A percentile compares a stretch with the other conserved stretches of the same genome.
These are phyloP conservation scores for Latrodectus hesperus DNA, from an alignment of 2,888 invertebrate species.

Conservation along the genomic window DNA sequence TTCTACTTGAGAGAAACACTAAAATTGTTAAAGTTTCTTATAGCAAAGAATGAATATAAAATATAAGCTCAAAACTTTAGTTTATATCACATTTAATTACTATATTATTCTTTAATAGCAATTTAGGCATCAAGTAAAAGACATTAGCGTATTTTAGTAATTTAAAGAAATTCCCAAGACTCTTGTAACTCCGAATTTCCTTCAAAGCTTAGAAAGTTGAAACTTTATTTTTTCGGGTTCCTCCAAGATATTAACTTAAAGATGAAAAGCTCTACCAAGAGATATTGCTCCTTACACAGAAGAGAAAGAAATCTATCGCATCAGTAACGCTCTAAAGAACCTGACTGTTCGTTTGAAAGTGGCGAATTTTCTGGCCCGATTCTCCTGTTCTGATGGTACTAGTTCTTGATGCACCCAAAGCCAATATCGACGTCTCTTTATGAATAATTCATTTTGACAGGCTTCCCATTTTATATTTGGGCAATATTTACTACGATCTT, in stretches of 20 bases:
- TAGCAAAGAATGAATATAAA: no score
- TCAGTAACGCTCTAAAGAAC: not conserved
- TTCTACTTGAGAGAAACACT: no score
- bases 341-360: conserved; percentile 13
- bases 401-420: conserved; percentile 23
- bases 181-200: not conserved
- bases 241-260: not conserved
- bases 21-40: no score
- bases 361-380: conserved; percentile 32
- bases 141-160: not conserved
- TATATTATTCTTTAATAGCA: no score
- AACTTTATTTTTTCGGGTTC: not conserved
- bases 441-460: conserved; percentile 48
- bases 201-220: not conserved
- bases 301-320: conserved; percentile 20
- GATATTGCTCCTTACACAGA: not conserved
- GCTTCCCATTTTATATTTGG: conserved; percentile 36
- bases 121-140: no score
- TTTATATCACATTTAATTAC: no score
- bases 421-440: conserved; percentile 53
- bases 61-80: no score
- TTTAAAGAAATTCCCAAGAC: not conserved
- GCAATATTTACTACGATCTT: conserved; percentile 51
- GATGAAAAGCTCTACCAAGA: not conserved
- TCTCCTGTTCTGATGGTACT: conserved; percentile 24